Evolutionary conservation across 2,797 vertebrate genomes (phyloP).

Genomic region (Brotula barbata): DNA sequence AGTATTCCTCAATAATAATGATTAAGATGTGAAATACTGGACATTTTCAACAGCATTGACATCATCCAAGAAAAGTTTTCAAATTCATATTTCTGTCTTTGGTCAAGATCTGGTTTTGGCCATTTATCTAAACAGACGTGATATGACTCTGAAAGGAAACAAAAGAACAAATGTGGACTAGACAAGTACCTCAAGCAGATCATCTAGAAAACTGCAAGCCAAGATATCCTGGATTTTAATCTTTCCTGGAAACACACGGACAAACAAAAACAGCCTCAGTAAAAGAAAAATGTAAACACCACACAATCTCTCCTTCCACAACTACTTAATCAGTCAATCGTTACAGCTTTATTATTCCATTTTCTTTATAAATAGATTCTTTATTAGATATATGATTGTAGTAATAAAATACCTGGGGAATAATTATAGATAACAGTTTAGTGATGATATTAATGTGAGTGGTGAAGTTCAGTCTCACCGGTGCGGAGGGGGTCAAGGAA

Average conservation of each 20-base stretch:
- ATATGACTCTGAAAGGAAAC: too few species aligned
- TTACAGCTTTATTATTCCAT: too few species aligned
- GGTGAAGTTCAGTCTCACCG: constrained; percentile 73
- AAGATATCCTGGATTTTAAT: constrained; percentile 99
- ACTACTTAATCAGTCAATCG: too few species aligned
- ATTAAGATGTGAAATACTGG: not conserved
- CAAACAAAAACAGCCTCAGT: not conserved
- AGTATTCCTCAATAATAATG: not conserved
- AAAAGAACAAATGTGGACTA: too few species aligned
- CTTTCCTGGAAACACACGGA: constrained; percentile 83
- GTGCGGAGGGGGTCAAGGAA: constrained; percentile 97
- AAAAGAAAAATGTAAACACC: not conserved
- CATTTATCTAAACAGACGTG: too few species aligned
- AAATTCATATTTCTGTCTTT: too few species aligned
- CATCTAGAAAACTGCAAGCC: constrained; percentile 98
- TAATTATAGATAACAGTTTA: not conserved
- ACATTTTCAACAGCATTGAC: not conserved
- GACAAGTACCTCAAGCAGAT: constrained; percentile 94
- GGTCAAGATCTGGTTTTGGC: too few species aligned
- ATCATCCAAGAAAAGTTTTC: not conserved
- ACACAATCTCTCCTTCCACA: too few species aligned
- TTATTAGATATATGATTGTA: too few species aligned
- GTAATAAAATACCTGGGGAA: not conserved
- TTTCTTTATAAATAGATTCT: too few species aligned
- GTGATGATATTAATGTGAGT: not conserved